Percentiles rank a stretch among this genome's conserved stretches.
Conservation (phyloP, 1,140 invertebrate species). For the Babylonia areolata region DNA sequence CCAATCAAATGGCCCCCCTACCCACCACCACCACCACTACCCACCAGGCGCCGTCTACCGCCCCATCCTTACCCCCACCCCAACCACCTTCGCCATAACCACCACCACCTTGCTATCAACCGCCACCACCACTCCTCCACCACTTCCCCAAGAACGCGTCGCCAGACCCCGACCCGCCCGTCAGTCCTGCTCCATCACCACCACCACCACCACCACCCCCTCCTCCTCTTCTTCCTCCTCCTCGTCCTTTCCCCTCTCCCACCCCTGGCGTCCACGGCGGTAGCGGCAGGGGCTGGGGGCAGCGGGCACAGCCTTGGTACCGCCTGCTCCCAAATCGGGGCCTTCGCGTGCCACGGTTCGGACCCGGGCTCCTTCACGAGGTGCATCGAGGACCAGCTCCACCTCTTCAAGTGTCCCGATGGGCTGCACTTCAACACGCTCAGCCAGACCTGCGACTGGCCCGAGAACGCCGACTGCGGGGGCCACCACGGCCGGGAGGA, state of each 20-base stretch:
- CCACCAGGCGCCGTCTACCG: no score
- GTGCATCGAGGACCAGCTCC: conserved; percentile 43
- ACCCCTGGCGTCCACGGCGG: background rate
- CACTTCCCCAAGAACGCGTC: no score
- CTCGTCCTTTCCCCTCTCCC: background rate
- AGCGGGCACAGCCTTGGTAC: conserved; percentile 17
- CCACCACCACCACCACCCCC: background rate
- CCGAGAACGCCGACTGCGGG: conserved; percentile 50
- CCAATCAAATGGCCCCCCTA: no score
- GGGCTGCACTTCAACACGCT: conserved; percentile 51
- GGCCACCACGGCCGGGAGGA: background rate
- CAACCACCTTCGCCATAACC: no score
- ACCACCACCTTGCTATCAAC: background rate
- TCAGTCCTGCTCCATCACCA: background rate
- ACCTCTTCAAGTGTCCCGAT: conserved; percentile 47
- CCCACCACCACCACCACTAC: no score
- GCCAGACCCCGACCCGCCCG: no score
- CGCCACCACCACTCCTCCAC: background rate
- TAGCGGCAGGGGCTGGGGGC: background rate
- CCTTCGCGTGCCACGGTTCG: conserved; percentile 42
- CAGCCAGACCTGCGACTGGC: conserved; percentile 58
- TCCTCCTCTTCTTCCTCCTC: background rate
- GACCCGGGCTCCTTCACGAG: conserved; percentile 43
- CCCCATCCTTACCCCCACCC: no score
- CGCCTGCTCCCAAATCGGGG: conserved; percentile 36